Percentiles rank a stretch among this genome's conserved stretches.
phyloP scores from a whole-genome alignment of 30 jellyfish, hydroid and myxozoan genomes.

The Hydractinia symbiolongicarpus region DNA sequence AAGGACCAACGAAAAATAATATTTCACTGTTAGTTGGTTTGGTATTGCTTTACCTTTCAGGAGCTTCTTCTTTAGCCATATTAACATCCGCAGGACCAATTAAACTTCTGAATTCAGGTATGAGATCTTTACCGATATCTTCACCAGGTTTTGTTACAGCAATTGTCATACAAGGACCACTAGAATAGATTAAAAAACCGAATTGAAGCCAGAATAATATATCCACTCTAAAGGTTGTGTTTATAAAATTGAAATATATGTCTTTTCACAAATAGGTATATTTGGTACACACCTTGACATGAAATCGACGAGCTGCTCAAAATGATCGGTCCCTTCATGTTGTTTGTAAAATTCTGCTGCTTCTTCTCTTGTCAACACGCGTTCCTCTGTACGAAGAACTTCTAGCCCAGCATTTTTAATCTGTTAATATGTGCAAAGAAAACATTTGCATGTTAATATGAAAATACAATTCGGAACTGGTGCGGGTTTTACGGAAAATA shows the following conservation, averaged over 20 bases:
- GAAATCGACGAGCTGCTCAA: constrained; percentile 65
- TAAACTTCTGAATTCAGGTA: constrained; percentile 68
- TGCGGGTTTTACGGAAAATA: neutral
- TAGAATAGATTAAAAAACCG: constrained; percentile 8
- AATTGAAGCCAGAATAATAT: neutral
- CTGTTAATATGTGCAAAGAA: constrained; percentile 15
- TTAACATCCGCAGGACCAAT: constrained; percentile 87
- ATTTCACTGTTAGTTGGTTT: no score
- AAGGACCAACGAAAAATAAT: no score
- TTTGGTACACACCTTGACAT: constrained; percentile 71
- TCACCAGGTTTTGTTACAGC: constrained; percentile 77
- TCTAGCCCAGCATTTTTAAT: constrained; percentile 69
- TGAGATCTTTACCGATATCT: constrained; percentile 62
- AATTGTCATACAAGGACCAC: constrained; percentile 79
- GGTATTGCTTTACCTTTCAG: constrained; percentile 53
- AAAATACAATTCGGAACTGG: neutral
- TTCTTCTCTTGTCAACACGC: constrained; percentile 59
- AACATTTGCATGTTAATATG: neutral
- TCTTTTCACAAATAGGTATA: neutral
- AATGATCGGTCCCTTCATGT: constrained; percentile 76
- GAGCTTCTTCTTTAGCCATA: constrained; percentile 87
- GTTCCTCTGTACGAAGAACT: constrained; percentile 57
- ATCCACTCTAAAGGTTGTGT: neutral
- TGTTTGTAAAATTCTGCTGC: constrained; percentile 84
- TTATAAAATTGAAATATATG: neutral